Percentiles rank a stretch among this genome's conserved stretches.
Conservation (phyloP, 2,888 invertebrate genomes). For the Matsumyia berberina region DNA sequence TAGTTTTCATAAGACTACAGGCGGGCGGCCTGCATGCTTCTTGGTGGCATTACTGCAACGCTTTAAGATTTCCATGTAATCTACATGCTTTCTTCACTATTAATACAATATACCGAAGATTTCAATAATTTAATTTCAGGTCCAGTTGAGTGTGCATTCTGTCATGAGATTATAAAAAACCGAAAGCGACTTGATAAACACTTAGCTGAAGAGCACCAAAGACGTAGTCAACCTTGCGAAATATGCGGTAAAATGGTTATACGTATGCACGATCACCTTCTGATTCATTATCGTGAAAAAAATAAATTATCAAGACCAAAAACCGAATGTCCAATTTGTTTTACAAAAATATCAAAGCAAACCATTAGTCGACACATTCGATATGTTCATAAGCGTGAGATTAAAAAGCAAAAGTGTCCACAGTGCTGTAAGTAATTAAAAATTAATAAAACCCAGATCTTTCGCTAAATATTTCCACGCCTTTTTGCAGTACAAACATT, state of each 20-base stretch:
- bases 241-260: constrained; percentile 61
- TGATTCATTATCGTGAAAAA: constrained; percentile 46
- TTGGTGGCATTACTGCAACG: no score
- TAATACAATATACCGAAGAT: not conserved
- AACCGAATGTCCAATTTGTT: constrained; percentile 43
- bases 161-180: constrained; percentile 45
- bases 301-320: constrained; percentile 45
- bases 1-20: no score
- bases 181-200: constrained; percentile 44
- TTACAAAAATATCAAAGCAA: constrained; percentile 49
- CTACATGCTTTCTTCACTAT: no score
- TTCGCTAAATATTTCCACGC: no score
- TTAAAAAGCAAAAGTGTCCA: constrained; percentile 33
- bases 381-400: constrained; percentile 40
- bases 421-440: constrained; percentile 45
- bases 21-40: no score
- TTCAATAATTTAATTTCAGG: constrained; percentile 8
- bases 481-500: constrained; percentile 45
- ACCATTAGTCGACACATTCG: constrained; percentile 48
- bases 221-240: constrained; percentile 41
- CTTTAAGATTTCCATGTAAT: no score
- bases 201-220: constrained; percentile 51
- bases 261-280: constrained; percentile 50
- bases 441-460: not conserved
- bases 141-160: constrained; percentile 52